These are phyloP conservation scores for Axinella damicornis DNA, from an alignment of 37 sponge, comb jelly and placozoan species.

Conservation along the genomic window DNA sequence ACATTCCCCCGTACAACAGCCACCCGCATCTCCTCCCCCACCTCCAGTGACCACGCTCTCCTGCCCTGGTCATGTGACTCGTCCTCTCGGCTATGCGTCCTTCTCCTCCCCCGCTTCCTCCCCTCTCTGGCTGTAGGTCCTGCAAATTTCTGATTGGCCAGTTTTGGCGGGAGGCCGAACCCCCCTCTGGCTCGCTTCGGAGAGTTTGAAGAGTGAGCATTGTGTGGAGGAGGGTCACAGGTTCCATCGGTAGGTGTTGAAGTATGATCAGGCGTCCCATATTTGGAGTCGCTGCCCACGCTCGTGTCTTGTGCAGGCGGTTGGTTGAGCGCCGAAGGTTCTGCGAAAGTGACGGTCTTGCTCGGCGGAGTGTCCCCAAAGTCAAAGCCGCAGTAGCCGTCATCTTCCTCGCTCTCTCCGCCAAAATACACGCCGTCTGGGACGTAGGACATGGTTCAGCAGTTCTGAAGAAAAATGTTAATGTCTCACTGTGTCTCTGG, in stretches of 20 bases:
- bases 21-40: slow-evolving; percentile 24
- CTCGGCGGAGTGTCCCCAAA: neutral
- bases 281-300: too few relatives aligned
- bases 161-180: too few relatives aligned
- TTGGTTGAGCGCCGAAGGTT: too few relatives aligned
- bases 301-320: too few relatives aligned
- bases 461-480: too few relatives aligned
- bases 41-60: neutral
- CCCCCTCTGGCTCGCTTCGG: too few relatives aligned
- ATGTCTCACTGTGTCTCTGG: too few relatives aligned
- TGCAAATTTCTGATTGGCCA: neutral
- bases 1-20: slow-evolving; percentile 47
- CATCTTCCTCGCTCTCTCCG: neutral
- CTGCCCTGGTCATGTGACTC: neutral
- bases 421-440: neutral
- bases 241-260: too few relatives aligned
- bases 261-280: too few relatives aligned
- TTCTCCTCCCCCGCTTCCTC: neutral
- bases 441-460: neutral
- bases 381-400: neutral
- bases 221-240: too few relatives aligned
- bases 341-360: neutral
- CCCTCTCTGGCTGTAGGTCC: neutral
- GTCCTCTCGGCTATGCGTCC: neutral
- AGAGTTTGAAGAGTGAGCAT: too few relatives aligned